Evolutionary conservation across 2,113 vertebrate genomes (phyloP).

Genomic region (Alligator mississippiensis): DNA sequence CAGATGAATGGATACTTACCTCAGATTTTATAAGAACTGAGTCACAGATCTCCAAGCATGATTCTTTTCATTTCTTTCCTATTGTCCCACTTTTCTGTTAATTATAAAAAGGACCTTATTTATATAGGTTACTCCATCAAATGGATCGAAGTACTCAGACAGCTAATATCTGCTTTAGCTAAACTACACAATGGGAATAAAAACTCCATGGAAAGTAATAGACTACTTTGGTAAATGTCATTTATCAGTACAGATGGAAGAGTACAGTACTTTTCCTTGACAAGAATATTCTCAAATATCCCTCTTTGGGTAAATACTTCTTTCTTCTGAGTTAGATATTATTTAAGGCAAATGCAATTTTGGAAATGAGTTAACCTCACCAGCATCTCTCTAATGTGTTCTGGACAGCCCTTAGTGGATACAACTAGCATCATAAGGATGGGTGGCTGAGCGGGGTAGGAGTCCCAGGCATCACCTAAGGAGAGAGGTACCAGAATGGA

Average conservation of each 20-base stretch:
- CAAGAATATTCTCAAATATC: conserved; percentile 34
- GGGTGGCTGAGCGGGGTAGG: too few species aligned
- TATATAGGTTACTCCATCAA: conserved; percentile 5
- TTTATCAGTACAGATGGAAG: conserved; percentile 48
- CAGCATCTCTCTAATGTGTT: neutral
- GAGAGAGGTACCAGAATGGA: too few species aligned
- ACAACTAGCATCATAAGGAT: too few species aligned
- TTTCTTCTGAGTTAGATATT: neutral
- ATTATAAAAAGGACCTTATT: conserved; percentile 26
- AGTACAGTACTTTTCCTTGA: conserved; percentile 34
- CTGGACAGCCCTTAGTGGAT: neutral
- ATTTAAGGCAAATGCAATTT: conserved; percentile 8
- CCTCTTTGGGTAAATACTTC: conserved; percentile 16
- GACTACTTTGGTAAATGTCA: neutral
- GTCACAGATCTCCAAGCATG: conserved; percentile 23
- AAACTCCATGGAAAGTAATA: conserved; percentile 33
- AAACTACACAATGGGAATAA: conserved; percentile 14
- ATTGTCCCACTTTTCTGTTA: neutral
- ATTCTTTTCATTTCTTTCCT: neutral
- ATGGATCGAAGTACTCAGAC: neutral
- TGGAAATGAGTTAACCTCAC: neutral
- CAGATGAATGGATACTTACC: conserved; percentile 43
- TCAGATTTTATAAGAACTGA: conserved; percentile 43
- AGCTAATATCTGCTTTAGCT: conserved; percentile 14
- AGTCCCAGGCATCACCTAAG: too few species aligned